Percentiles rank a stretch among this genome's conserved stretches.
These are phyloP conservation scores for Spodoptera littoralis DNA, from an alignment of 2,888 invertebrate genomes.

Conservation along the genomic window DNA sequence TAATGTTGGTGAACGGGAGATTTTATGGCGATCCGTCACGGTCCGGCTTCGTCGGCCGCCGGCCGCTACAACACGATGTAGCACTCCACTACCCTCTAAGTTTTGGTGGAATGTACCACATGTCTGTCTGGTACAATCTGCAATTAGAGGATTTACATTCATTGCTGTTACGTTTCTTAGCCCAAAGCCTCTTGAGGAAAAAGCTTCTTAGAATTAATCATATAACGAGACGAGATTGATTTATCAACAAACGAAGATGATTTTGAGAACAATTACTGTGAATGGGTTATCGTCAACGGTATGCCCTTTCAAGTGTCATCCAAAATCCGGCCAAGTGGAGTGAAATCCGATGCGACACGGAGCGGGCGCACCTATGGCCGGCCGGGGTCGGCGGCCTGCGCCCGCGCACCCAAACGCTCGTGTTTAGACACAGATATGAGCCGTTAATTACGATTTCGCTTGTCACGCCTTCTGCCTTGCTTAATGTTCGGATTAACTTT, in stretches of 20 bases:
- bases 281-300: slow-evolving; percentile 28
- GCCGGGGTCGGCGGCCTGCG: slow-evolving; percentile 68
- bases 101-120: not conserved
- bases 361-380: slow-evolving; percentile 31
- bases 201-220: slow-evolving; percentile 26
- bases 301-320: slow-evolving; percentile 48
- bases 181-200: not conserved
- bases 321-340: slow-evolving; percentile 51
- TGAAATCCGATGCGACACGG: slow-evolving; percentile 50
- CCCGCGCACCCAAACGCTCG: slow-evolving; percentile 57
- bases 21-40: slow-evolving; percentile 56
- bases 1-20: slow-evolving; percentile 65
- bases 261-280: slow-evolving; percentile 27
- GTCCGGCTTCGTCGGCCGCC: slow-evolving; percentile 41
- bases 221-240: not conserved
- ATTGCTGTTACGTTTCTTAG: too few species aligned
- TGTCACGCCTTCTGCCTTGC: slow-evolving; percentile 84
- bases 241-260: slow-evolving; percentile 6
- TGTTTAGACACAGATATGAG: slow-evolving; percentile 62
- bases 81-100: slow-evolving; percentile 8
- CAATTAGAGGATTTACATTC: too few species aligned
- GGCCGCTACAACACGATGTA: not conserved
- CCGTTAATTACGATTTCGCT: slow-evolving; percentile 85
- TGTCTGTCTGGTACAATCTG: too few species aligned
- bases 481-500: slow-evolving; percentile 82